Conservation (phyloP, 2,888 invertebrate species). For the Caenorhabditis panamensis region DNA sequence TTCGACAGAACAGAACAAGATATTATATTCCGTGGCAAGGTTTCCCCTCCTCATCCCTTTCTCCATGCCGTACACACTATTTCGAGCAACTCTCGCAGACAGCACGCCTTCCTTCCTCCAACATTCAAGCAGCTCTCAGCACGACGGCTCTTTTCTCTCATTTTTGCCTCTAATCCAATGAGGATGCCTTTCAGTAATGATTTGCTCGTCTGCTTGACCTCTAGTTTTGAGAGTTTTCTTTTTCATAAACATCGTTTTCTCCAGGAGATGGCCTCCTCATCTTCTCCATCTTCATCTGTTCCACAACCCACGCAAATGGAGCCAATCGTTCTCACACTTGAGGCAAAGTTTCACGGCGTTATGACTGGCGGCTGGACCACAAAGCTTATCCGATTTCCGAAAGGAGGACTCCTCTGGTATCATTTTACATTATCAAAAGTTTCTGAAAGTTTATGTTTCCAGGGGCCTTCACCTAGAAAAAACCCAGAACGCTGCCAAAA, state of each 20-base stretch:
- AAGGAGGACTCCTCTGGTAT: constrained; percentile 37
- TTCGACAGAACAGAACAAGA: background rate
- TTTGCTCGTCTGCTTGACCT: background rate
- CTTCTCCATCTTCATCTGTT: background rate
- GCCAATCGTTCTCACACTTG: constrained; percentile 19
- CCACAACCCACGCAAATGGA: too few species aligned
- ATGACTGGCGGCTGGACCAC: background rate
- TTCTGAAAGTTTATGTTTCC: background rate
- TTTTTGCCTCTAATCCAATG: background rate
- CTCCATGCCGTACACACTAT: background rate
- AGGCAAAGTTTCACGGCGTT: constrained; percentile 31
- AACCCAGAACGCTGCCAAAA: background rate
- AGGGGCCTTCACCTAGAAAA: constrained; percentile 38
- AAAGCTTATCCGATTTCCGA: constrained; percentile 38
- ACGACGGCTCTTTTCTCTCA: background rate
- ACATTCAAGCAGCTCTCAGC: background rate
- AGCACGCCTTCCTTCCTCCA: constrained; percentile 1
- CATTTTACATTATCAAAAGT: too few species aligned
- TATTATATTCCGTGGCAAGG: constrained; percentile 1
- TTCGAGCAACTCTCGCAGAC: background rate
- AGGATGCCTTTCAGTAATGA: background rate
- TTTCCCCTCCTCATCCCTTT: background rate
- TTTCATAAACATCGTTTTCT: too few species aligned
- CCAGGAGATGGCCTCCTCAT: background rate
- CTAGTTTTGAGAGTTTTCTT: too few species aligned